Evolutionary conservation across 2,113 vertebrate species (phyloP).

Genomic region (Ancistrus triradiatus): DNA sequence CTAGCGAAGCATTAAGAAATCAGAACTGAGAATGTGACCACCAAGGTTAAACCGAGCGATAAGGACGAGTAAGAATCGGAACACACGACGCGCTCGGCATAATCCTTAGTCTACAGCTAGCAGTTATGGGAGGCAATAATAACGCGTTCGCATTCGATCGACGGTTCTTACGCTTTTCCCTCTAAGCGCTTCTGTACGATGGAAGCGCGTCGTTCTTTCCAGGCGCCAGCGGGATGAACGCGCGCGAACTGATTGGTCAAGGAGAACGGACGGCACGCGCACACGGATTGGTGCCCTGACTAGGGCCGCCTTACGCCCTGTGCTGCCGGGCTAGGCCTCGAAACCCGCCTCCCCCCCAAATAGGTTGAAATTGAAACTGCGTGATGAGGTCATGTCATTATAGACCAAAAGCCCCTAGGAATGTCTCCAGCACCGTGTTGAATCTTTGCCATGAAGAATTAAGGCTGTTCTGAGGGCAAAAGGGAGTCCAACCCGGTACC

Average conservation of each 20-base stretch:
- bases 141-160: neutral
- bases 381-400: too few relatives aligned
- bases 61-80: neutral
- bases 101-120: too few relatives aligned
- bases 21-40: neutral
- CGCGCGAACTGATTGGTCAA: slow-evolving; percentile 5
- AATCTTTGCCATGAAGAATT: too few relatives aligned
- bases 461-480: too few relatives aligned
- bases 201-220: neutral
- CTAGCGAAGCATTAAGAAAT: slow-evolving; percentile 4
- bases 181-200: neutral
- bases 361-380: too few relatives aligned
- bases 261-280: neutral
- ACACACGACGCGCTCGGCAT: neutral
- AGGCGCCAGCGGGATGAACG: neutral
- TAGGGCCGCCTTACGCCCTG: too few relatives aligned
- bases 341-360: too few relatives aligned
- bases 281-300: too few relatives aligned
- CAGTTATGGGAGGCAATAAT: neutral
- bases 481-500: too few relatives aligned
- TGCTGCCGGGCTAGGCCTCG: too few relatives aligned
- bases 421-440: neutral
- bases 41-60: neutral
- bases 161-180: neutral
- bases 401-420: too few relatives aligned